Evolutionary conservation across 2,888 invertebrate species (phyloP).

Genomic region (Zeuzera pyrina): DNA sequence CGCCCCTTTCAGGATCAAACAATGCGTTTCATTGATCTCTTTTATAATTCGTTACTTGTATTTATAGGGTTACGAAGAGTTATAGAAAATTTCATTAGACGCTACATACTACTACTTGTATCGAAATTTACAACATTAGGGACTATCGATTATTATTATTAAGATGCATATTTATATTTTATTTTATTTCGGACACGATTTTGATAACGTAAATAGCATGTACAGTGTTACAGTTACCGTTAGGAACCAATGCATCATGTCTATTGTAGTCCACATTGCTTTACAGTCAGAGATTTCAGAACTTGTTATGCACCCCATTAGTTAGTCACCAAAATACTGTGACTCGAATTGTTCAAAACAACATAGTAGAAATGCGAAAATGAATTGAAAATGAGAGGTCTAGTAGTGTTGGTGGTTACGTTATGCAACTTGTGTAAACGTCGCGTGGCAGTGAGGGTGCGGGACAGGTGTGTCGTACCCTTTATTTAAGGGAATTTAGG

Average conservation of each 20-base stretch:
- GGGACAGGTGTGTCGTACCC: constrained; percentile 65
- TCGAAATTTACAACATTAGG: no score
- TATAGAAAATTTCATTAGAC: no score
- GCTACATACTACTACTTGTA: no score
- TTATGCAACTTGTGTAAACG: constrained; percentile 42
- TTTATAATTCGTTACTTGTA: constrained; percentile 1
- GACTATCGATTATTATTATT: no score
- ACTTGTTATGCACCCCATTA: constrained; percentile 41
- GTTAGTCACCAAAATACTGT: constrained; percentile 23
- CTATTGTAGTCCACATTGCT: constrained; percentile 58
- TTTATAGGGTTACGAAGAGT: background rate
- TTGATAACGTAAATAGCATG: no score
- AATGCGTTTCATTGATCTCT: constrained; percentile 1
- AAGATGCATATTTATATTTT: no score
- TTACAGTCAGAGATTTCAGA: constrained; percentile 48
- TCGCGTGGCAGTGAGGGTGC: constrained; percentile 66
- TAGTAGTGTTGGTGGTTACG: constrained; percentile 27
- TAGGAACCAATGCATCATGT: constrained; percentile 39
- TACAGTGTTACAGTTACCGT: constrained; percentile 27
- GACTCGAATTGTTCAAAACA: constrained; percentile 13
- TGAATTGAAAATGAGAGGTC: constrained; percentile 24
- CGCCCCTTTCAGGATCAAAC: constrained; percentile 13
- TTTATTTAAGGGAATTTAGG: constrained; percentile 60
- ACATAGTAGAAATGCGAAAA: background rate
- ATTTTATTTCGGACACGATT: no score